Evolutionary conservation across 2,888 invertebrate species (phyloP), one percentile per base, ranked within the genome.

Genomic region (Nebria salina): DNA sequence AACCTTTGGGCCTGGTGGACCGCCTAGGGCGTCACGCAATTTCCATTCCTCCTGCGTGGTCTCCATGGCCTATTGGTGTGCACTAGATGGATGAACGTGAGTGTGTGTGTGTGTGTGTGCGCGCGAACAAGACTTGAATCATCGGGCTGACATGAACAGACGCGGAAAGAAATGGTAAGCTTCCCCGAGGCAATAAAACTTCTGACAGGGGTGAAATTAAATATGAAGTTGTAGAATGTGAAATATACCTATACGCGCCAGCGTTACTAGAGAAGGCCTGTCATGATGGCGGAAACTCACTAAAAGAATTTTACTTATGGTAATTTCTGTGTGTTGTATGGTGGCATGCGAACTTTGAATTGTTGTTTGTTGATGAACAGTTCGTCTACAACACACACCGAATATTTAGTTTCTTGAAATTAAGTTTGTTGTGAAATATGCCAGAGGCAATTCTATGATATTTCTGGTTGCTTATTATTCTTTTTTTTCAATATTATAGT

Each of bases 161-260:
- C 85, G 85, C 84, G 84, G 85, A 86, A 86, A 86, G 85, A 86
- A 85, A 85, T 85, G 85, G 85, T 84, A 85, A 84, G 84, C 84
- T 84, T 86, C 86, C 54, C 86, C 84, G 84, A 85, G 85, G 86
- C 86, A 86, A 87, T 87, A 87, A 86, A 87, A 86, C 86, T 86
- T 86, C 82, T 81, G 81, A 81, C 81, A 81, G 81, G 76, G 76
- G 66, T 66, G 76, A 81, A 81, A 81, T 81, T 81, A 81, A 81
- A 81, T 81, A 81, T 81, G 81, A 81, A 81, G 76, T 81, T 76
- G 54, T 54, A 76, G 81, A 81, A 81, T 81, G 76, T 76, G 81
- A 81, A 81, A 81, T 81, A 81, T 81, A 81, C 75, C 80, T 75
- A 75, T 64, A 68, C 73, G 43, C n/a, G 25, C 68, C 68, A 68